Evolutionary conservation across 2,888 invertebrate genomes (phyloP).

Genomic region (Lasioglossum morio): DNA sequence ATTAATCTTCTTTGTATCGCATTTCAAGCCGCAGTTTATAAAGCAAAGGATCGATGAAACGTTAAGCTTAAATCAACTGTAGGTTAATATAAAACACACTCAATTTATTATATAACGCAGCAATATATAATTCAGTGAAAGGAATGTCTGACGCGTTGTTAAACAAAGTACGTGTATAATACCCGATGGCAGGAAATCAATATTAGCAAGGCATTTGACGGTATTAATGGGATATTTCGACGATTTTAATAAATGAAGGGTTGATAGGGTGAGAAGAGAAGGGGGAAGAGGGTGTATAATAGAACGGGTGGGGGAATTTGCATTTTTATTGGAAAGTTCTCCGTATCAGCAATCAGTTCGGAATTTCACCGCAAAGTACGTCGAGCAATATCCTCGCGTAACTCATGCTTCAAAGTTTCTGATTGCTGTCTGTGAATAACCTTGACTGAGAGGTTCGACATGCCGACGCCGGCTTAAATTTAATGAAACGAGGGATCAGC

Average conservation of each 20-base stretch:
- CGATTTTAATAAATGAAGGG: background rate
- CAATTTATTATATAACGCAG: background rate
- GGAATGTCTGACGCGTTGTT: background rate
- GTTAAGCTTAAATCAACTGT: background rate
- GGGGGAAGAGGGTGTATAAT: background rate
- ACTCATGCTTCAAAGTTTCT: slow-evolving; percentile 41
- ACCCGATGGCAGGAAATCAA: background rate
- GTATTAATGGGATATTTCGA: slow-evolving; percentile 12
- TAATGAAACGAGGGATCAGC: slow-evolving; percentile 57
- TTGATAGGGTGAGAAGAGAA: background rate
- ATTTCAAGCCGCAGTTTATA: background rate
- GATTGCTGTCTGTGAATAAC: slow-evolving; percentile 54
- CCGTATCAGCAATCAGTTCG: slow-evolving; percentile 41
- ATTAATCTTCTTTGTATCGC: background rate
- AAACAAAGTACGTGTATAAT: background rate
- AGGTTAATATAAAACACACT: background rate
- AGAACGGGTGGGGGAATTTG: slow-evolving; percentile 31
- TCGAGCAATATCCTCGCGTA: slow-evolving; percentile 40
- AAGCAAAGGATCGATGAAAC: background rate
- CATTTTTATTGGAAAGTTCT: slow-evolving; percentile 53
- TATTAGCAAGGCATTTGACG: background rate
- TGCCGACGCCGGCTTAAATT: slow-evolving; percentile 27
- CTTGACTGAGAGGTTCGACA: slow-evolving; percentile 39
- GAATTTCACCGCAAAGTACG: slow-evolving; percentile 28
- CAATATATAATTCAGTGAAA: background rate